These are phyloP conservation scores for Chiloscyllium plagiosum DNA, from an alignment of 2,113 vertebrate genomes.

Conservation along the genomic window DNA sequence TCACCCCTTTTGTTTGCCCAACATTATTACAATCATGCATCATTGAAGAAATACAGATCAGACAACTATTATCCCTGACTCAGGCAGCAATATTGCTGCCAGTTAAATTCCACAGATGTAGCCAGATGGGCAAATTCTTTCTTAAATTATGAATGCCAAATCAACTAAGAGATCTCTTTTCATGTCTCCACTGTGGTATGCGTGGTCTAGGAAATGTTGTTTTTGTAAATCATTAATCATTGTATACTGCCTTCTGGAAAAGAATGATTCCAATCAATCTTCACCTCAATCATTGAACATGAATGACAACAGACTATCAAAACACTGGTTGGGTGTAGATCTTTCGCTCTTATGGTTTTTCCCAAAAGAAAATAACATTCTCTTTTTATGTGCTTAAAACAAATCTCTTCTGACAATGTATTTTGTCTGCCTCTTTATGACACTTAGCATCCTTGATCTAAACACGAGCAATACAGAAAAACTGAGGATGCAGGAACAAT, in stretches of 20 bases:
- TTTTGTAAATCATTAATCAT: not conserved
- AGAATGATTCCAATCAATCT: not conserved
- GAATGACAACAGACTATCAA: not conserved
- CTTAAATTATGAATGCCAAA: constrained; percentile 5
- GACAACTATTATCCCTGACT: not conserved
- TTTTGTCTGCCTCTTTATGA: not conserved
- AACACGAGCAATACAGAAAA: not conserved
- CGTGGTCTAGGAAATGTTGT: not conserved
- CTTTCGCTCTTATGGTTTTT: not conserved
- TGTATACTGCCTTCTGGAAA: not conserved
- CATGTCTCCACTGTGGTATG: not conserved
- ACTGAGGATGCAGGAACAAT: not conserved
- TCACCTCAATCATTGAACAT: not conserved
- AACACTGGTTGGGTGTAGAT: not conserved
- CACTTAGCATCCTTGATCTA: not conserved
- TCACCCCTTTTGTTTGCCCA: not conserved
- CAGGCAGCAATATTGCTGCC: too few relatives aligned
- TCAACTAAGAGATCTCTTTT: not conserved
- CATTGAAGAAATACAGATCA: not conserved
- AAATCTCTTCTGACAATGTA: not conserved
- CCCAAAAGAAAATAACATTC: not conserved
- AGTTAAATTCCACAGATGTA: not conserved
- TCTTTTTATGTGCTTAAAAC: not conserved
- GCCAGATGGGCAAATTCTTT: not conserved
- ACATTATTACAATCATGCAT: not conserved